phyloP scores from a whole-genome alignment of 2,113 vertebrate genomes.

The Labeo rohita region DNA sequence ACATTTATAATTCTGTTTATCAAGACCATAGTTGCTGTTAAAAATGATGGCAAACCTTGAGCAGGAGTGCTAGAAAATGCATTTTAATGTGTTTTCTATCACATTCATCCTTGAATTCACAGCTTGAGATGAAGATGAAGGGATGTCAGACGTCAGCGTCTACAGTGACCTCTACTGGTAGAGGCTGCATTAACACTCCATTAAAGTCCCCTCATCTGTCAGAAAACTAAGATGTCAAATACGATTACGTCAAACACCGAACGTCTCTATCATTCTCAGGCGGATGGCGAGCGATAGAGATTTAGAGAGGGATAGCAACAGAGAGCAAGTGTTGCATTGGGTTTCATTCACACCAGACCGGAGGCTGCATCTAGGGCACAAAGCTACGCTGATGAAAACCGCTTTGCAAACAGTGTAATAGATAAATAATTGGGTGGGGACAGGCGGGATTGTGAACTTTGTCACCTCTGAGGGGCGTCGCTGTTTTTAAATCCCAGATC shows the following conservation, averaged over 20 bases:
- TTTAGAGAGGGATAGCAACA: not conserved
- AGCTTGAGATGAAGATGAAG: not conserved
- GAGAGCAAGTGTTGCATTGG: not conserved
- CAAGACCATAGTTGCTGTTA: not conserved
- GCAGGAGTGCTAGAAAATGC: not conserved
- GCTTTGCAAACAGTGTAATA: conserved; percentile 32
- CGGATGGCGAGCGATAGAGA: not conserved
- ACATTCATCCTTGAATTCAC: not conserved
- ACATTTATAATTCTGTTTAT: conserved; percentile 19
- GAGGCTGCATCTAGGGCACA: conserved; percentile 24
- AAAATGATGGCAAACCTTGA: not conserved
- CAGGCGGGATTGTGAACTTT: not conserved
- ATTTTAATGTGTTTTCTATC: not conserved
- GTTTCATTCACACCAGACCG: conserved; percentile 4
- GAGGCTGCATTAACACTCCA: not conserved
- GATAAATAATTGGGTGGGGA: conserved; percentile 19
- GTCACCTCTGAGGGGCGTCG: not conserved
- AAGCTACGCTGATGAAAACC: conserved; percentile 47
- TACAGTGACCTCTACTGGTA: conserved; percentile 53
- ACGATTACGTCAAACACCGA: conserved; percentile 22
- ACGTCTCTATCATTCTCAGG: conserved; percentile 48
- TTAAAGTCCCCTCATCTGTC: not conserved
- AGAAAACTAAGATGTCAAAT: conserved; percentile 33
- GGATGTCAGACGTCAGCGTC: conserved; percentile 6
- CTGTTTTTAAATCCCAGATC: conserved; percentile 1